phyloP scores from a whole-genome alignment of 2,888 invertebrate genomes.

The Liopterus haemorrhoidalis region DNA sequence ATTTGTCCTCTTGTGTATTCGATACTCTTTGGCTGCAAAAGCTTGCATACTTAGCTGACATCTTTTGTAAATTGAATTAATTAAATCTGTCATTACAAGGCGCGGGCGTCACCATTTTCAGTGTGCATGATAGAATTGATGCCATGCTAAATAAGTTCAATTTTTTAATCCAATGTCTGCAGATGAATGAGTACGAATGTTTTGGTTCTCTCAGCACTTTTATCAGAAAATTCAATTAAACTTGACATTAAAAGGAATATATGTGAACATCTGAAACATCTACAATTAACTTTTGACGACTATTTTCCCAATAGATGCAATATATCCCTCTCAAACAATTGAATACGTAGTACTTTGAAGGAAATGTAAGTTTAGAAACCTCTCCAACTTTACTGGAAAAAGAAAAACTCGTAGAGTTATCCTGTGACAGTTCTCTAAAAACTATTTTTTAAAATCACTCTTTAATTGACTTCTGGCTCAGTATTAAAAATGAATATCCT shows the following conservation, averaged over 20 bases:
- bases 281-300: conserved; percentile 8
- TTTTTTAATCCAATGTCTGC: conserved; percentile 6
- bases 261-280: conserved; percentile 4
- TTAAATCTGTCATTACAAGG: not conserved
- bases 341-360: conserved; percentile 13
- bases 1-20: conserved; percentile 6
- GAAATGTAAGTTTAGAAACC: conserved; percentile 12
- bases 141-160: not conserved
- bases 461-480: conserved; percentile 10
- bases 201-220: conserved; percentile 11
- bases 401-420: conserved; percentile 10
- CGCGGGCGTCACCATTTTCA: not conserved
- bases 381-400: not conserved
- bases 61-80: conserved; percentile 4
- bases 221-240: conserved; percentile 5
- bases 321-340: conserved; percentile 12
- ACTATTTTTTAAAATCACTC: conserved; percentile 14
- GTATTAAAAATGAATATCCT: conserved; percentile 6
- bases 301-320: conserved; percentile 7
- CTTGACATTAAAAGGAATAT: conserved; percentile 7
- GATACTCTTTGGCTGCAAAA: conserved; percentile 4
- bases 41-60: conserved; percentile 4
- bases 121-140: conserved; percentile 3
- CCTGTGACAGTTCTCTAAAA: conserved; percentile 9
- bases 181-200: conserved; percentile 11